Evolutionary conservation across 2,888 invertebrate species (phyloP), one percentile per base, ranked within the genome.

Genomic region (Pachymerium ferrugineum): DNA sequence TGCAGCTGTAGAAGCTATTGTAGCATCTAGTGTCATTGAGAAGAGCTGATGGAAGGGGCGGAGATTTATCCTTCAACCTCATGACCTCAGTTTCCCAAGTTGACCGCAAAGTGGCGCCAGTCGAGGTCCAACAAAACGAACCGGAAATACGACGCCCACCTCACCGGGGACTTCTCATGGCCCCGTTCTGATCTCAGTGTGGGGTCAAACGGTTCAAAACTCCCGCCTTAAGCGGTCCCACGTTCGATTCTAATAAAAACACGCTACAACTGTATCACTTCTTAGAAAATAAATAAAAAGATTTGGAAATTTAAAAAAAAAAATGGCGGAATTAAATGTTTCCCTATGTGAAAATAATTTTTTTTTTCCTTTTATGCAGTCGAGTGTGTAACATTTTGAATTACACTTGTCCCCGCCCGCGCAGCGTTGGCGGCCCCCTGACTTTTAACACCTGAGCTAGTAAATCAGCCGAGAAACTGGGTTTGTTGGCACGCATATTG

Each of bases 81-180:
- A 28, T 54, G 54, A 54, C 54, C 54, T 25, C 54, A 22, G 54
- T 25, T 54, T 54, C 54, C 22, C 19, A 14, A 54, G 54, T 54
- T 54, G 54, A 54, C 54, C 54, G 54, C 25, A 54, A 54, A 54
- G 25, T 54, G 54, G 54, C 54, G 54, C 54, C 54, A 54, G 54
- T 54, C 54, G 54, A 54, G 54, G 54, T 54, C 54, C 54, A 54
- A 54, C 54, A 54, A 54, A 54, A 54, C 54, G 25, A 54, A 54
- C 54, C 54, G 54, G 54, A 54, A 54, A 54, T 25, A 54, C 54
- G 22, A 54, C 54, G 54, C 54, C 54, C 54, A 54, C 54, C 54
- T 54, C 22, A 22, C 54, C 54, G 54, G 54, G 54, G 54, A 54
- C 54, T 54, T 54, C 54, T 54, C 54, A 54, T 54, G 54, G 54